Evolutionary conservation across 2,888 invertebrate species (phyloP).

Genomic region (Herminia tarsipennalis): DNA sequence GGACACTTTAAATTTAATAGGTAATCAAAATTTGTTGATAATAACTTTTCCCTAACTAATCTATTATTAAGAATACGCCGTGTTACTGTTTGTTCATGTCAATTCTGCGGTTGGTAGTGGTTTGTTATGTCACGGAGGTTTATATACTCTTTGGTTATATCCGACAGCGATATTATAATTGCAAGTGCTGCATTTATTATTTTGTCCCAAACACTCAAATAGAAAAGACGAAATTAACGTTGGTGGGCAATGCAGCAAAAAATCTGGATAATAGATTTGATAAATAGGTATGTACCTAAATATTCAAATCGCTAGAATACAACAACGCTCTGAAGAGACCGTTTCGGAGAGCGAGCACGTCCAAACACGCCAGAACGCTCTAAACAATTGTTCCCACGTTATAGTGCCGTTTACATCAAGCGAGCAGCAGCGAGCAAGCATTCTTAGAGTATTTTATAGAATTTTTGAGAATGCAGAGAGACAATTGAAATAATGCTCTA

Average conservation of each 20-base stretch:
- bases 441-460: too few species aligned
- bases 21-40: too few species aligned
- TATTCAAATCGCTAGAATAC: slow-evolving; percentile 6
- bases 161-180: slow-evolving; percentile 33
- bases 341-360: slow-evolving; percentile 14
- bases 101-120: slow-evolving; percentile 32
- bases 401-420: too few species aligned
- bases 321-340: slow-evolving; percentile 16
- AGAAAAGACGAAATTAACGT: slow-evolving; percentile 25
- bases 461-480: too few species aligned
- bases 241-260: slow-evolving; percentile 1
- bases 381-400: not conserved
- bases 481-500: too few species aligned
- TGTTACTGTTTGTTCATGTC: slow-evolving; percentile 27
- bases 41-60: too few species aligned
- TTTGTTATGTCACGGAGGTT: slow-evolving; percentile 34
- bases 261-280: not conserved
- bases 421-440: too few species aligned
- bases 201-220: slow-evolving; percentile 30
- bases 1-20: too few species aligned
- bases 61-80: too few species aligned
- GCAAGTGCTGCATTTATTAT: slow-evolving; percentile 36
- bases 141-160: too few species aligned
- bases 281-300: too few species aligned
- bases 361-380: not conserved